Conservation (phyloP, 2,888 invertebrate genomes). For the Stenodera caucasica region DNA sequence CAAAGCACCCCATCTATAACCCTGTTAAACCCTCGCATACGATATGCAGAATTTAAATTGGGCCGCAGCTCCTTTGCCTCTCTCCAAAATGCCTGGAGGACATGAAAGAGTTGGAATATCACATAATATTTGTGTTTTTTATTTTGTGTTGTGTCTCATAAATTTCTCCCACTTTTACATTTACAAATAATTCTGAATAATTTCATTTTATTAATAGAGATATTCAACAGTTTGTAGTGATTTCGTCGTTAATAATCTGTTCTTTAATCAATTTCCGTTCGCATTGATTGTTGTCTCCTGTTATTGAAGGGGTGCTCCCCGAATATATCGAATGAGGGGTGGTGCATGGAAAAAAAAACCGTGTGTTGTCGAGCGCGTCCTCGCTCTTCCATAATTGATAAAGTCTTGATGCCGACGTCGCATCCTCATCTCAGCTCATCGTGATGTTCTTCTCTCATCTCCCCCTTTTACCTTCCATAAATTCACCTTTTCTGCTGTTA, state of each 20-base stretch:
- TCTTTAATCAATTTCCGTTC: not conserved
- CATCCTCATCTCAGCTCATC: constrained; percentile 10
- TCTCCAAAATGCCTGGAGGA: constrained; percentile 10
- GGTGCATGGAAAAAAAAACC: not conserved
- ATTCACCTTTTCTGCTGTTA: constrained; percentile 27
- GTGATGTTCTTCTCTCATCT: not conserved
- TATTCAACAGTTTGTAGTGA: not conserved
- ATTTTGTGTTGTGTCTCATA: too few relatives aligned
- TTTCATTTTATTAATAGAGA: not conserved
- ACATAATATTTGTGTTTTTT: not conserved
- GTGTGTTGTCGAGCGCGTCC: constrained; percentile 8
- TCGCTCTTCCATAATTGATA: constrained; percentile 16
- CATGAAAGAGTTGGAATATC: constrained; percentile 12
- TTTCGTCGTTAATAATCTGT: not conserved
- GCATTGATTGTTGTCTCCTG: not conserved
- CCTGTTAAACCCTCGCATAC: constrained; percentile 20
- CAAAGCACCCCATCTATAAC: not conserved
- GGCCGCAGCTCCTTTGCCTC: constrained; percentile 11
- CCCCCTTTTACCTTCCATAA: constrained; percentile 16
- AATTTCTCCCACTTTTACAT: not conserved
- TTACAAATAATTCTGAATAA: not conserved
- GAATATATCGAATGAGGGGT: not conserved
- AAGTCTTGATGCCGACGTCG: constrained; percentile 14
- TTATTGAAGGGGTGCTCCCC: constrained; percentile 3
- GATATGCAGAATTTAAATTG: constrained; percentile 28